Conservation (phyloP, 2,888 invertebrate species). For the Troides helena region DNA sequence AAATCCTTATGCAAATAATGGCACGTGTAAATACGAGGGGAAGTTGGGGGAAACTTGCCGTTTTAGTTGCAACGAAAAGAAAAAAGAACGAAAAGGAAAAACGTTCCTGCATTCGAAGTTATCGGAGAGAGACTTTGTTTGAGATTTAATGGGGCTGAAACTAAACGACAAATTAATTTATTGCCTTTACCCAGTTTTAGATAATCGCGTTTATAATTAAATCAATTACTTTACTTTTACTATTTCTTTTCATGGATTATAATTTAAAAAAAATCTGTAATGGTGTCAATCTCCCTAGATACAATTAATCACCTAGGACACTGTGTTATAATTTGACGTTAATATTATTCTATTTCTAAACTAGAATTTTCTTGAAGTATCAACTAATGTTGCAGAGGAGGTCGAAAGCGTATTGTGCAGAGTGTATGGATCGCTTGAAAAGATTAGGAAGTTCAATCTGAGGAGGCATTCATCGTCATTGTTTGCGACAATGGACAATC, state of each 20-base stretch:
- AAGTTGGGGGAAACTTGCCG: slow-evolving; percentile 47
- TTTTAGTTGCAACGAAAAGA: slow-evolving; percentile 26
- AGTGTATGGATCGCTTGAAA: slow-evolving; percentile 32
- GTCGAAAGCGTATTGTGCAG: not conserved
- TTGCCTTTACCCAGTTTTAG: slow-evolving; percentile 5
- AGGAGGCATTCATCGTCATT: slow-evolving; percentile 64
- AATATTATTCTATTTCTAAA: not conserved
- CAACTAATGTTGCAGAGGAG: not conserved
- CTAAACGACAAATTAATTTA: slow-evolving; percentile 39
- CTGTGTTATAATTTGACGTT: not conserved
- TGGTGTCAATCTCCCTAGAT: not conserved
- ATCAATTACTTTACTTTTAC: not conserved
- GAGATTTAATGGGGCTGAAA: slow-evolving; percentile 37
- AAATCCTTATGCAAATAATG: slow-evolving; percentile 78
- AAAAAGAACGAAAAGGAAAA: slow-evolving; percentile 22
- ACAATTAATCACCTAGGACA: not conserved
- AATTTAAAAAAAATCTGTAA: not conserved
- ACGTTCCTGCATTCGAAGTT: slow-evolving; percentile 25
- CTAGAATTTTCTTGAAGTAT: no score
- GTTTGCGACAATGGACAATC: slow-evolving; percentile 61
- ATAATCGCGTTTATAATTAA: not conserved
- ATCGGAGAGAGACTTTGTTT: slow-evolving; percentile 29
- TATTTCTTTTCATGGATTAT: not conserved
- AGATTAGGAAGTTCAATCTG: slow-evolving; percentile 55
- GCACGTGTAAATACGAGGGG: slow-evolving; percentile 74